Evolutionary conservation across 2,797 vertebrate genomes (phyloP).

Genomic region (Peromyscus melanophrys): DNA sequence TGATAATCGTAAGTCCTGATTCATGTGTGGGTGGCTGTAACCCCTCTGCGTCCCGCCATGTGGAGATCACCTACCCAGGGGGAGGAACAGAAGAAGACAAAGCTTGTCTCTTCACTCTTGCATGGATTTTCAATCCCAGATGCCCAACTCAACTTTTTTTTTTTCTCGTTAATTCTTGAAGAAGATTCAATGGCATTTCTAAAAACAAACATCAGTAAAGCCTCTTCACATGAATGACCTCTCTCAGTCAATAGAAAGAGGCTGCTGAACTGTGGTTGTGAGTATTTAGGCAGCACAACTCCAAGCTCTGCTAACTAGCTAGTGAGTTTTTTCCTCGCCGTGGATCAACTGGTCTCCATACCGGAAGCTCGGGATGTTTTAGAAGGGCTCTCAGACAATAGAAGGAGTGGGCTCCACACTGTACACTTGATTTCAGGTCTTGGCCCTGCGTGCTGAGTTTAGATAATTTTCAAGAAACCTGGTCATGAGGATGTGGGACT

Average conservation of each 20-base stretch:
- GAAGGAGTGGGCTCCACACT: not conserved
- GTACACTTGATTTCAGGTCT: constrained; percentile 35
- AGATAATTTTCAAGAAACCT: constrained; percentile 50
- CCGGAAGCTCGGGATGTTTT: not conserved
- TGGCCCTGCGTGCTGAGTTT: not conserved
- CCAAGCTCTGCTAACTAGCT: constrained; percentile 41
- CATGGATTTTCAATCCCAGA: constrained; percentile 29
- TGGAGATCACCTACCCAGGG: not conserved
- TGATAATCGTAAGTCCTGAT: not conserved
- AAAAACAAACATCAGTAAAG: constrained; percentile 69
- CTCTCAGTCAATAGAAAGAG: not conserved
- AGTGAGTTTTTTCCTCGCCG: constrained; percentile 21
- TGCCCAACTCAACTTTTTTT: constrained; percentile 59
- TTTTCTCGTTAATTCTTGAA: constrained; percentile 63
- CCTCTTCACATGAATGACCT: not conserved
- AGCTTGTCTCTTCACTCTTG: not conserved
- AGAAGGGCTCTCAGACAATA: not conserved
- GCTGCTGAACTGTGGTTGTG: not conserved
- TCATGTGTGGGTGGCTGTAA: not conserved
- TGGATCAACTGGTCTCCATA: not conserved
- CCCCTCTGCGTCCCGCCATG: not conserved
- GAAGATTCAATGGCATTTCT: constrained; percentile 26
- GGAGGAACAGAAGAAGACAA: not conserved
- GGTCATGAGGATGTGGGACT: not conserved
- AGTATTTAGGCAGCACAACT: not conserved